phyloP scores from a whole-genome alignment of 2,888 invertebrate genomes.

The Andricus quercusramuli region DNA sequence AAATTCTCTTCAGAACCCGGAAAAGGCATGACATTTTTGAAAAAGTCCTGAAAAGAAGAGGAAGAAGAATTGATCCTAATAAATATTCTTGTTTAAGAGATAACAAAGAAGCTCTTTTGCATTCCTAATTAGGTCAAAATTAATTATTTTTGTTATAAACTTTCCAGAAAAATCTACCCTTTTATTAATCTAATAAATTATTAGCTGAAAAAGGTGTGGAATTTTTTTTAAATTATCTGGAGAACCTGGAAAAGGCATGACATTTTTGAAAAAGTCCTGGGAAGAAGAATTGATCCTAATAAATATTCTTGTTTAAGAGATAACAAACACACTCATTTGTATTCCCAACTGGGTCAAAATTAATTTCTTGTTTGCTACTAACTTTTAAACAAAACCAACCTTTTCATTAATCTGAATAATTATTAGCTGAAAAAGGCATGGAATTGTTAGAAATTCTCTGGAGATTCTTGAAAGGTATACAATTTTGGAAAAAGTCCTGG shows the following conservation, averaged over 20 bases:
- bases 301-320: slow-evolving; percentile 16
- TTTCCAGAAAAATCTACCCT: background rate
- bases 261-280: too few relatives aligned
- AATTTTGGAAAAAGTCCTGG: too few relatives aligned
- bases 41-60: background rate
- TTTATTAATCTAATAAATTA: background rate
- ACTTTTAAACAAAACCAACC: background rate
- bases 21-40: too few relatives aligned
- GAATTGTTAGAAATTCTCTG: too few relatives aligned
- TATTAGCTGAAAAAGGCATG: too few relatives aligned
- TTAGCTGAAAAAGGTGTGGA: background rate
- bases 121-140: slow-evolving; percentile 11
- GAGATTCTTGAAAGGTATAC: too few relatives aligned
- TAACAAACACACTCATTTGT: background rate
- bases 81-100: slow-evolving; percentile 21
- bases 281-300: background rate
- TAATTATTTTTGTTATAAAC: slow-evolving; percentile 21
- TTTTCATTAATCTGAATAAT: background rate
- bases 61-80: slow-evolving; percentile 22
- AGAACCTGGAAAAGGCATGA: too few relatives aligned
- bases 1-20: too few relatives aligned
- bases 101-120: background rate
- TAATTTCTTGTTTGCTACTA: slow-evolving; percentile 24
- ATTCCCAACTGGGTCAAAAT: slow-evolving; percentile 3
- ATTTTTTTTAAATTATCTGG: too few relatives aligned